phyloP scores from a whole-genome alignment of 2,113 vertebrate genomes.

The Echinops telfairi region DNA sequence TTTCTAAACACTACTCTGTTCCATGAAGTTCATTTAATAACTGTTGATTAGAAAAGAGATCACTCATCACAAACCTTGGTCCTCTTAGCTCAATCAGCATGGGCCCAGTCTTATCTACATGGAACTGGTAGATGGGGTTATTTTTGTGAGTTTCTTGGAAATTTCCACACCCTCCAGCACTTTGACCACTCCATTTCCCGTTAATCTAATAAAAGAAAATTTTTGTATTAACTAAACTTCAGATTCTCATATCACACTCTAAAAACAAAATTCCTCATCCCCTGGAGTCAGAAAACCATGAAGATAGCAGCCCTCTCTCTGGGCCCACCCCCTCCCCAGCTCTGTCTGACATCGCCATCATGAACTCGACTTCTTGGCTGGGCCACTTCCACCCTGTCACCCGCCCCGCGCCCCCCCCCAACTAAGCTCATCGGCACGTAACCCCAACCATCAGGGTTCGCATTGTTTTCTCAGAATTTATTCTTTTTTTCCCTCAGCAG shows the following conservation, averaged over 20 bases:
- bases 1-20: no score
- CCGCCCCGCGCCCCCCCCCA: background rate
- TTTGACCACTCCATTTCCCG: conserved; percentile 96
- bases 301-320: background rate
- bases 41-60: background rate
- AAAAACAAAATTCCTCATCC: background rate
- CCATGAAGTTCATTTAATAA: no score
- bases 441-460: background rate
- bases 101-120: conserved; percentile 94
- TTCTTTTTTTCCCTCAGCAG: background rate
- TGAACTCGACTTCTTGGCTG: background rate
- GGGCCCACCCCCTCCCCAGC: background rate
- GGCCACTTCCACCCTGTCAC: background rate
- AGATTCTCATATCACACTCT: conserved; percentile 1
- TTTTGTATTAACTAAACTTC: conserved; percentile 35
- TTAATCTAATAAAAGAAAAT: conserved; percentile 88
- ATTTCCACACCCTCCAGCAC: conserved; percentile 97
- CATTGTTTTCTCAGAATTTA: background rate
- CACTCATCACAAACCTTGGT: conserved; percentile 90
- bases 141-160: conserved; percentile 96
- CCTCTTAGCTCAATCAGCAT: conserved; percentile 96
- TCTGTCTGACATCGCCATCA: background rate
- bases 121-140: conserved; percentile 97
- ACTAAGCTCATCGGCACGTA: background rate
- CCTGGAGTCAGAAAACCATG: no score